A percentile compares a stretch with the other conserved stretches of the same genome.
phyloP scores from a whole-genome alignment of 2,797 vertebrate species.

The Leptatherina wallacei region DNA sequence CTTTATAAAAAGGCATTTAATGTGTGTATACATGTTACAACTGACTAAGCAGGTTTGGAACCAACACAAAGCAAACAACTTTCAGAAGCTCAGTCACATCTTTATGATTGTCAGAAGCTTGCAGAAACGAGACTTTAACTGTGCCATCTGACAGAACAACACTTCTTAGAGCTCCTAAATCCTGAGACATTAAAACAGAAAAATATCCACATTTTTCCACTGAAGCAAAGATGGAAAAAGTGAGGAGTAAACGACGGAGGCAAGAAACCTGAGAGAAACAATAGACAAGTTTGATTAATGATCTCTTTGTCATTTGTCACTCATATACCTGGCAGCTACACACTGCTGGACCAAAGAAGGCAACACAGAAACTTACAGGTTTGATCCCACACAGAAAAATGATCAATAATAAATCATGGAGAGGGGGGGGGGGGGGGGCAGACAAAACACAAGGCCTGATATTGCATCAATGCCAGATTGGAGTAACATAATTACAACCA shows the following conservation, averaged over 20 bases:
- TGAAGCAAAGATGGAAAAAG: conserved; percentile 34
- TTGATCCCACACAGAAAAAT: neutral
- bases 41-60: neutral
- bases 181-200: conserved; percentile 9
- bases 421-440: too few relatives aligned
- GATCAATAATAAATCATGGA: neutral
- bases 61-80: neutral
- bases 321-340: conserved; percentile 42
- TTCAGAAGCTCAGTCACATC: neutral
- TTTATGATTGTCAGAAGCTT: neutral
- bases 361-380: neutral
- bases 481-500: neutral
- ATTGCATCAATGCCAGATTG: neutral
- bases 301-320: conserved; percentile 44
- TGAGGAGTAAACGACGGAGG: conserved; percentile 10
- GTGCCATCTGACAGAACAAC: neutral
- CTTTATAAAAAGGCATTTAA: conserved; percentile 12
- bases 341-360: conserved; percentile 15
- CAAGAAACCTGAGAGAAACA: conserved; percentile 21
- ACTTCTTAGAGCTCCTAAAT: neutral
- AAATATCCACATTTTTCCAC: conserved; percentile 15
- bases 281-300: conserved; percentile 62
- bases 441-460: neutral
- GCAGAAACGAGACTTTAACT: conserved; percentile 6
- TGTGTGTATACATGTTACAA: neutral